Conservation (phyloP, 2,113 vertebrate genomes). For the Chloebia gouldiae region DNA sequence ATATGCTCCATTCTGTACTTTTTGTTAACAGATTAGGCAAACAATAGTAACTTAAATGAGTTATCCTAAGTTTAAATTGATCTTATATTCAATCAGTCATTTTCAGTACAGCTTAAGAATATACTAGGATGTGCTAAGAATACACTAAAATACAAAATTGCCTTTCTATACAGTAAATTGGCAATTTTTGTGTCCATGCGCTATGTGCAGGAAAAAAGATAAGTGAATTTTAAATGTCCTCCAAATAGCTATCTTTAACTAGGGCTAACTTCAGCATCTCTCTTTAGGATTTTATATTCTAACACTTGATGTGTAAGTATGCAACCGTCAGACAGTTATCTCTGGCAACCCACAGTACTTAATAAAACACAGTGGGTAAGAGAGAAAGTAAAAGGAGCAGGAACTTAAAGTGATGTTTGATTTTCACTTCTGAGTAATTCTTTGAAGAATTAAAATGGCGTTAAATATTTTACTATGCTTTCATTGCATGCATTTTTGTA, state of each 20-base stretch:
- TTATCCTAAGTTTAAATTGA: neutral
- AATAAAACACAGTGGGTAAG: neutral
- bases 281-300: neutral
- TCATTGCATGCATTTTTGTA: neutral
- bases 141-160: neutral
- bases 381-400: neutral
- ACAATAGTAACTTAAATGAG: neutral
- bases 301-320: neutral
- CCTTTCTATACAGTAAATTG: neutral
- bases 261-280: neutral
- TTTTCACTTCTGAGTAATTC: neutral
- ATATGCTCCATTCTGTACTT: neutral
- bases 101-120: neutral
- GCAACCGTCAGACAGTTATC: neutral
- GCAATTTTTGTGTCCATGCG: neutral
- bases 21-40: neutral
- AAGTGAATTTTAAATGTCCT: neutral
- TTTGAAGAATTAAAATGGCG: neutral
- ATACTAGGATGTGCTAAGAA: neutral
- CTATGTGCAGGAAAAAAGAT: accelerated
- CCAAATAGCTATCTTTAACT: neutral
- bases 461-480: neutral
- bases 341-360: neutral
- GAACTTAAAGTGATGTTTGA: neutral
- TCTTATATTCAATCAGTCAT: neutral